phyloP scores from a whole-genome alignment of 2,113 vertebrate species.

The Callopanchax toddi region DNA sequence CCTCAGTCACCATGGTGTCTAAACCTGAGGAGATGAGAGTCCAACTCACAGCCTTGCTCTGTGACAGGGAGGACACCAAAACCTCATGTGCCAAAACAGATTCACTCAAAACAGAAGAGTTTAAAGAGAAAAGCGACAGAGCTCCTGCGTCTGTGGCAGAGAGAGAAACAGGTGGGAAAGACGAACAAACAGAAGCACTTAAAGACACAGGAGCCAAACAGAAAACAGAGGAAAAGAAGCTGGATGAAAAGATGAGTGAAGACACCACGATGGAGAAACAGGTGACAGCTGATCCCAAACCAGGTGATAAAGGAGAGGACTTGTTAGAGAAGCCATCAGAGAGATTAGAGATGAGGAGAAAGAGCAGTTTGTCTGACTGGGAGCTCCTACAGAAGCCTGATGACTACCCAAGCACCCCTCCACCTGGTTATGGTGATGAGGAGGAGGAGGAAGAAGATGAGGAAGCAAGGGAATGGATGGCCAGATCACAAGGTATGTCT shows the following conservation, averaged over 20 bases:
- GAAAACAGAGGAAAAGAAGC: conserved; percentile 38
- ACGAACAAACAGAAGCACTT: conserved; percentile 26
- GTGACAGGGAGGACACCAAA: conserved; percentile 47
- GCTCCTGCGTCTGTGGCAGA: conserved; percentile 17
- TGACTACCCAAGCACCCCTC: conserved; percentile 58
- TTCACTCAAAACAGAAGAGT: conserved; percentile 36
- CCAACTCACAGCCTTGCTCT: conserved; percentile 57
- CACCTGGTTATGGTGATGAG: conserved; percentile 59
- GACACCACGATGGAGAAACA: conserved; percentile 35
- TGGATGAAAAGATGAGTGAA: conserved; percentile 50
- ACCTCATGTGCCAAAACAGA: conserved; percentile 58
- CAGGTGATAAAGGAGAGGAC: conserved; percentile 41
- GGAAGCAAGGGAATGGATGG: conserved; percentile 63
- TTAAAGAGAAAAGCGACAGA: conserved; percentile 22
- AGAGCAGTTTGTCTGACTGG: conserved; percentile 72
- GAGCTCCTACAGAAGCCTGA: conserved; percentile 71
- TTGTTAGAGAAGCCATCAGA: conserved; percentile 59
- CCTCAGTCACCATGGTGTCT: conserved; percentile 43
- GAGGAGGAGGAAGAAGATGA: conserved; percentile 48
- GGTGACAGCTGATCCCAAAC: conserved; percentile 28
- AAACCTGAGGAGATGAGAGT: conserved; percentile 54
- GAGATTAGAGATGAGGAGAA: conserved; percentile 71
- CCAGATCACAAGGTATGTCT: conserved; percentile 71
- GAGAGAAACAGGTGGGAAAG: conserved; percentile 35
- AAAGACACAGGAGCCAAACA: conserved; percentile 31